Percentiles rank a stretch among this genome's conserved stretches.
Conservation (phyloP, 1,140 invertebrate species). For the Aricia agestis region DNA sequence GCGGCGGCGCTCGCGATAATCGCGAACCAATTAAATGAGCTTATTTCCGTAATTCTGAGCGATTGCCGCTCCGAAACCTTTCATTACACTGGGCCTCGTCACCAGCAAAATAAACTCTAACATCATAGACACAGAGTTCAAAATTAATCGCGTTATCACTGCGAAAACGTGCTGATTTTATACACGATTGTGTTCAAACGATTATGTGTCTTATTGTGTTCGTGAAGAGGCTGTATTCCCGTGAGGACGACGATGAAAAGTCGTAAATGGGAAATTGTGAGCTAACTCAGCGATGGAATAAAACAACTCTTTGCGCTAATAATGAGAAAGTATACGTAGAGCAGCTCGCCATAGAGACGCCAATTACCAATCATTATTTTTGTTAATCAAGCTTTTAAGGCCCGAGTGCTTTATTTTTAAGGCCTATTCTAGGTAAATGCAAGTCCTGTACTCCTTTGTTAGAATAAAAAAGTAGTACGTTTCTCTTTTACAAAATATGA, state of each 20-base stretch:
- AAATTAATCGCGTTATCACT: background rate
- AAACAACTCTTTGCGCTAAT: slow-evolving; percentile 73
- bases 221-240: slow-evolving; percentile 38
- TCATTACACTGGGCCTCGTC: slow-evolving; percentile 29
- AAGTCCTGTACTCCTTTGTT: too few relatives aligned
- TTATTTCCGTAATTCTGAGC: slow-evolving; percentile 70
- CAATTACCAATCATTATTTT: background rate
- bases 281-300: slow-evolving; percentile 67
- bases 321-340: slow-evolving; percentile 64
- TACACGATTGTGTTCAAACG: slow-evolving; percentile 21
- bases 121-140: slow-evolving; percentile 13
- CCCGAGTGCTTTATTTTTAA: too few relatives aligned
- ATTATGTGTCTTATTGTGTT: slow-evolving; percentile 33
- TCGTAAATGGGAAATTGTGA: slow-evolving; percentile 70
- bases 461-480: too few relatives aligned
- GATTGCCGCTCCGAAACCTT: slow-evolving; percentile 58
- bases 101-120: slow-evolving; percentile 38
- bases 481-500: too few relatives aligned
- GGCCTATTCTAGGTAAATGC: too few relatives aligned
- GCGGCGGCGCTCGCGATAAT: slow-evolving; percentile 58
- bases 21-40: slow-evolving; percentile 63
- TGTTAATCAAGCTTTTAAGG: too few relatives aligned
- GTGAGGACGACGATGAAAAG: slow-evolving; percentile 38
- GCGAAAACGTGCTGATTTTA: slow-evolving; percentile 39
- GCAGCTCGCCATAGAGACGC: slow-evolving; percentile 30